Evolutionary conservation across 2,888 invertebrate species (phyloP).

Genomic region (Cataglyphis rosenhaueri): DNA sequence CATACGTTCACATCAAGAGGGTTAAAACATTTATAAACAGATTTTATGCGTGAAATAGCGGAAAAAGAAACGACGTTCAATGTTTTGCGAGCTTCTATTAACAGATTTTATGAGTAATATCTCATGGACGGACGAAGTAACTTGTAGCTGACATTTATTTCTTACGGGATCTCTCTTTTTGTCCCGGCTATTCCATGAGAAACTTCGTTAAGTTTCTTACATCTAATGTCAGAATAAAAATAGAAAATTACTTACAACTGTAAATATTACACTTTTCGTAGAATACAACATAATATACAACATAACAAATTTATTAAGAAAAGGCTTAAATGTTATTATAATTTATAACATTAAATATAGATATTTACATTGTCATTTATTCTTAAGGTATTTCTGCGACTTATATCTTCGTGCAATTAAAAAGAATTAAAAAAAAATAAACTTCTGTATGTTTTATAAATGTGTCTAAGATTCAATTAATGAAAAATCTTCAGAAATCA

Average conservation of each 20-base stretch:
- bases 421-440: neutral
- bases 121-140: constrained; percentile 43
- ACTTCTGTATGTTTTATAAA: neutral
- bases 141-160: constrained; percentile 61
- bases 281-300: neutral
- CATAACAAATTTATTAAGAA: neutral
- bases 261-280: neutral
- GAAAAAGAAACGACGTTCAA: constrained; percentile 2
- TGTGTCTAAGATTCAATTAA: constrained; percentile 8
- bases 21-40: neutral
- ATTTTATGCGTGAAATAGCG: neutral
- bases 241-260: neutral
- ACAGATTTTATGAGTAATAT: constrained; percentile 63
- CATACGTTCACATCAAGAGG: neutral
- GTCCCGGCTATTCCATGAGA: constrained; percentile 25
- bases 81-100: constrained; percentile 45
- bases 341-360: neutral
- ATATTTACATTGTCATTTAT: neutral
- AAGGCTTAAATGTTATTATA: neutral
- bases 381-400: neutral
- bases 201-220: neutral
- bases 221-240: neutral
- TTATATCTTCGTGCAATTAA: neutral
- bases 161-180: constrained; percentile 40
- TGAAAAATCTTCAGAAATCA: constrained; percentile 59